phyloP scores from a whole-genome alignment of 2,888 invertebrate species.

The Diaperis boleti region DNA sequence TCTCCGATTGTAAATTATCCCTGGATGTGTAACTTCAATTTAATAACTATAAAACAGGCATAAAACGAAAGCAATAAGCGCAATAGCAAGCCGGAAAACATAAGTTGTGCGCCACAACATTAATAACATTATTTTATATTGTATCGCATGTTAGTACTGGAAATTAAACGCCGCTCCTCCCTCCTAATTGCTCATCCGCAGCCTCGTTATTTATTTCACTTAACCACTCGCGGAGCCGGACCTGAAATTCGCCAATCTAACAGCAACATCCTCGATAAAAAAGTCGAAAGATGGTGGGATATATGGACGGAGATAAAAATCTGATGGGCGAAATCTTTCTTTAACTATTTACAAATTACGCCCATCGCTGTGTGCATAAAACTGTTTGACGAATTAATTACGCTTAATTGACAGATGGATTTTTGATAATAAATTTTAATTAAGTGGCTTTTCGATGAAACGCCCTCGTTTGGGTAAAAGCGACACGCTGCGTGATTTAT shows the following conservation, averaged over 20 bases:
- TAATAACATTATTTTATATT: conserved; percentile 31
- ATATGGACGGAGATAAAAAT: conserved; percentile 6
- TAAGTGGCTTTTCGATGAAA: not conserved
- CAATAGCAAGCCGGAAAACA: conserved; percentile 25
- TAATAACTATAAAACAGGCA: conserved; percentile 37
- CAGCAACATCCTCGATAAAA: not conserved
- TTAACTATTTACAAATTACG: conserved; percentile 1
- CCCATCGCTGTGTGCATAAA: not conserved
- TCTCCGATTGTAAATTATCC: conserved; percentile 27
- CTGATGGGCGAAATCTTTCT: conserved; percentile 1
- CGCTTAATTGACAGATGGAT: conserved; percentile 16
- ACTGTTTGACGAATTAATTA: conserved; percentile 12
- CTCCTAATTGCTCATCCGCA: not conserved
- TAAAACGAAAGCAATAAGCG: conserved; percentile 36
- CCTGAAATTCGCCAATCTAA: not conserved
- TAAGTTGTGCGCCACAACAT: conserved; percentile 21
- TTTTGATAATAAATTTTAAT: conserved; percentile 7
- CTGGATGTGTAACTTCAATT: conserved; percentile 32
- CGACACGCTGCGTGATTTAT: conserved; percentile 9
- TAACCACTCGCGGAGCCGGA: not conserved
- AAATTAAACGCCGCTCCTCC: conserved; percentile 9
- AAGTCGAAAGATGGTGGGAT: not conserved
- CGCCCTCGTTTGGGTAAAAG: not conserved
- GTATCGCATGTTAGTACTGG: conserved; percentile 13
- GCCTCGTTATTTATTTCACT: conserved; percentile 7